A percentile compares a stretch with the other conserved stretches of the same genome.
Conservation (phyloP, 2,797 vertebrate species). For the Fratercula arctica region DNA sequence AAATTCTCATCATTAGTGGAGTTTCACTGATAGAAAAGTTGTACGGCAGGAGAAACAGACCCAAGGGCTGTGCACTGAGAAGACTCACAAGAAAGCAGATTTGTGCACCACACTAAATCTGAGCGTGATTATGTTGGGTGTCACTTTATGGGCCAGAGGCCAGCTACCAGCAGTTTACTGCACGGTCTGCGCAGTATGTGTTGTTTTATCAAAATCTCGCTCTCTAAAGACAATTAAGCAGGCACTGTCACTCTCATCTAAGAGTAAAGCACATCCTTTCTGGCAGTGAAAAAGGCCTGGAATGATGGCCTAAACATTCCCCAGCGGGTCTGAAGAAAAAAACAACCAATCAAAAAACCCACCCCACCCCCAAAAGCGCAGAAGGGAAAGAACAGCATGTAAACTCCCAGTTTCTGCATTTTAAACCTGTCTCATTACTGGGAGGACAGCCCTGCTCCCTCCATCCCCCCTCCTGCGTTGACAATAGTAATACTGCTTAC, state of each 20-base stretch:
- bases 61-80: not conserved
- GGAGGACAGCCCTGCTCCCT: not conserved
- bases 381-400: not conserved
- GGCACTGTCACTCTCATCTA: not conserved
- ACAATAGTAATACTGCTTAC: not conserved
- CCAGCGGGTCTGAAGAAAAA: not conserved
- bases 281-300: not conserved
- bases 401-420: not conserved
- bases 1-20: not conserved
- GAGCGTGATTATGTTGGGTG: not conserved
- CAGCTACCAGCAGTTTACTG: not conserved
- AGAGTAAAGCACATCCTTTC: not conserved
- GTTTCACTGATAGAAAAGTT: not conserved
- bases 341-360: not conserved
- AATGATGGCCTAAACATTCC: not conserved
- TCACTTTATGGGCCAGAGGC: not conserved
- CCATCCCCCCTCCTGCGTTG: not conserved
- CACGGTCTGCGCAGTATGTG: fast-evolving
- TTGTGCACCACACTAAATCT: not conserved
- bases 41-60: not conserved
- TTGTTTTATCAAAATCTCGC: not conserved
- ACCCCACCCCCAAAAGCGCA: fast-evolving
- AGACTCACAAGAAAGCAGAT: not conserved
- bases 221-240: not conserved
- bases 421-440: not conserved